These are phyloP conservation scores for Polyploca ridens DNA, from an alignment of 2,888 invertebrate genomes.

Conservation along the genomic window DNA sequence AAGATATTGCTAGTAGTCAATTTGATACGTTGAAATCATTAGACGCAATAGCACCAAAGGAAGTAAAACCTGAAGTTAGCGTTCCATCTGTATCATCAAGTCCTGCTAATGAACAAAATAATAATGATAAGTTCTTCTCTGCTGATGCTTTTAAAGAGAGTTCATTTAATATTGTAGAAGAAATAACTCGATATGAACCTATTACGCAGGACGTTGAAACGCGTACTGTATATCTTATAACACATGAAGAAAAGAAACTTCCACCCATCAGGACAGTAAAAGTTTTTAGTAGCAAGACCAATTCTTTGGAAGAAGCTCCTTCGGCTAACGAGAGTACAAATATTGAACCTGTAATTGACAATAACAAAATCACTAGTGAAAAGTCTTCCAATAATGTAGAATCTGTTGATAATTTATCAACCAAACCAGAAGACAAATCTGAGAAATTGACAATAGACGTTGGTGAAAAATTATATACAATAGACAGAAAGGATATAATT, in stretches of 20 bases:
- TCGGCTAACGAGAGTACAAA: constrained; percentile 34
- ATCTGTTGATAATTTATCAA: not conserved
- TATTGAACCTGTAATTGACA: constrained; percentile 6
- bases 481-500: not conserved
- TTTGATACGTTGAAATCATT: not conserved
- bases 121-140: constrained; percentile 68
- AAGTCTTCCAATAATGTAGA: constrained; percentile 51
- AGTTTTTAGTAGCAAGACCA: constrained; percentile 86
- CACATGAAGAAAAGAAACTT: constrained; percentile 88
- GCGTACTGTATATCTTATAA: constrained; percentile 86
- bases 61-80: constrained; percentile 24
- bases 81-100: constrained; percentile 28
- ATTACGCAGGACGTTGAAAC: constrained; percentile 64
- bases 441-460: not conserved
- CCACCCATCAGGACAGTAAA: constrained; percentile 85
- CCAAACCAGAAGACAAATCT: not conserved
- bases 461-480: not conserved
- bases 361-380: constrained; percentile 54
- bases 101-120: constrained; percentile 68
- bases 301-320: constrained; percentile 67
- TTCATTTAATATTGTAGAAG: constrained; percentile 61
- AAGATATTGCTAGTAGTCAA: constrained; percentile 16
- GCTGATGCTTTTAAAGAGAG: constrained; percentile 55
- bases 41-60: not conserved
- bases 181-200: constrained; percentile 61